Percentiles rank a stretch among this genome's conserved stretches.
Conservation (phyloP, 2,888 invertebrate genomes). For the Torymus texanus region DNA sequence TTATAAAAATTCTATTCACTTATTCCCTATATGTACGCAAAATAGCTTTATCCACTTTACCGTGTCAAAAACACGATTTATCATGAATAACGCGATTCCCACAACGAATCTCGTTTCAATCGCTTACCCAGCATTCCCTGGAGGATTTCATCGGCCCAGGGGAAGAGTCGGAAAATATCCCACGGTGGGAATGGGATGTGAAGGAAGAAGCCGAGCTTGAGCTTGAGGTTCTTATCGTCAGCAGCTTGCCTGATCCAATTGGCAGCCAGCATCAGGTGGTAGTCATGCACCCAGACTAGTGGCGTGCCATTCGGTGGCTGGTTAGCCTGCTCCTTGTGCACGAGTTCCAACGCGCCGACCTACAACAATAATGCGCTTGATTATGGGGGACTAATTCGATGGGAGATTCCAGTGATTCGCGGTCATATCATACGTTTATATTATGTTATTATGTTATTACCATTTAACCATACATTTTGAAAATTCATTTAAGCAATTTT, state of each 20-base stretch:
- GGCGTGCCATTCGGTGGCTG: slow-evolving; percentile 77
- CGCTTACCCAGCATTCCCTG: slow-evolving; percentile 89
- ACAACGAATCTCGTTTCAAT: no score
- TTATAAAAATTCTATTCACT: no score
- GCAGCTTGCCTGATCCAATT: slow-evolving; percentile 92
- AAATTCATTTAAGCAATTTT: no score
- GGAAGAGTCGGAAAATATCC: slow-evolving; percentile 93
- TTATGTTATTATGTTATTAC: no score
- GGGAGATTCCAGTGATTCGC: not conserved
- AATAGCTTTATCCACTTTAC: no score
- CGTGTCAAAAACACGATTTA: no score
- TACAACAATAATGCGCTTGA: slow-evolving; percentile 41
- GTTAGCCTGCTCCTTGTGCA: slow-evolving; percentile 68
- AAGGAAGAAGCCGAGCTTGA: slow-evolving; percentile 92
- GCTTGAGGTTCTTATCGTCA: slow-evolving; percentile 85
- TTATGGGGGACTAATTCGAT: slow-evolving; percentile 18
- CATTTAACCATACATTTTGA: no score
- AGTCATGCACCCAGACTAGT: slow-evolving; percentile 95
- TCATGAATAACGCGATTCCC: no score
- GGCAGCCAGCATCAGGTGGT: slow-evolving; percentile 94
- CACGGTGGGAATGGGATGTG: slow-evolving; percentile 97
- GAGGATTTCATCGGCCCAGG: slow-evolving; percentile 95
- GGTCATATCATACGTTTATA: no score
- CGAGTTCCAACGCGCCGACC: slow-evolving; percentile 68
- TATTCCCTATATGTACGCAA: no score